These are phyloP conservation scores for Helogale parvula DNA, from an alignment of 2,113 vertebrate genomes.

Conservation along the genomic window DNA sequence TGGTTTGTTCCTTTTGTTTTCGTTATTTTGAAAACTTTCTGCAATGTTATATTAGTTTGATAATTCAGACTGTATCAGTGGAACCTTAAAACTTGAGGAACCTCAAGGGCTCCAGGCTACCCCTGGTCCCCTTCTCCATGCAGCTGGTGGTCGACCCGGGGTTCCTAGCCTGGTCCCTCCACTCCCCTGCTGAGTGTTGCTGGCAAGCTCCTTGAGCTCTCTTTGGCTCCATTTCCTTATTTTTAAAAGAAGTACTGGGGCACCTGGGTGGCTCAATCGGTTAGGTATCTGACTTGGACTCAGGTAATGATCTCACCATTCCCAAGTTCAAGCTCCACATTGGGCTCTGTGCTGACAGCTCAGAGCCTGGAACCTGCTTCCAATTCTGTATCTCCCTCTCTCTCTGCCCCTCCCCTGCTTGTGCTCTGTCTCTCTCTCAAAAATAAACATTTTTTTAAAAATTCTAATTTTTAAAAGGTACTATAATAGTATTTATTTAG, in stretches of 20 bases:
- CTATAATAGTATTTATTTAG: accelerated
- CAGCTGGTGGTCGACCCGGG: not conserved
- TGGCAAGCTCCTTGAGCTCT: not conserved
- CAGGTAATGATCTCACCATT: no score
- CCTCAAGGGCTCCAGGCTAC: not conserved
- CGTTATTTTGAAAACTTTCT: not conserved
- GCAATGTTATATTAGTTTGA: not conserved
- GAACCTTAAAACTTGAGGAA: not conserved
- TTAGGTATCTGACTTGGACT: no score
- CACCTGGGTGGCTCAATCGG: no score
- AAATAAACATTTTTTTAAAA: no score
- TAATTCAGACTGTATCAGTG: not conserved
- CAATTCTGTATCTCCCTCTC: no score
- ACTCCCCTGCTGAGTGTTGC: not conserved
- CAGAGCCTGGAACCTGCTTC: no score
- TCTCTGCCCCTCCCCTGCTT: no score
- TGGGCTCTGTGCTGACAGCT: no score
- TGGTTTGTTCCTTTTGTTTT: not conserved
- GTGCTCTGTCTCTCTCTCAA: no score
- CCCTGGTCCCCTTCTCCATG: accelerated
- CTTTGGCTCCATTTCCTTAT: not conserved
- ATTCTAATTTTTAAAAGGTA: no score
- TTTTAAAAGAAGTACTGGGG: not conserved
- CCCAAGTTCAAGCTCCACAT: no score
- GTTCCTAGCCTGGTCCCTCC: not conserved